A percentile compares a stretch with the other conserved stretches of the same genome.
These are phyloP conservation scores for Ophiothrix spiculata DNA, from an alignment of 35 echinoderm and acorn worm species.

Conservation along the genomic window DNA sequence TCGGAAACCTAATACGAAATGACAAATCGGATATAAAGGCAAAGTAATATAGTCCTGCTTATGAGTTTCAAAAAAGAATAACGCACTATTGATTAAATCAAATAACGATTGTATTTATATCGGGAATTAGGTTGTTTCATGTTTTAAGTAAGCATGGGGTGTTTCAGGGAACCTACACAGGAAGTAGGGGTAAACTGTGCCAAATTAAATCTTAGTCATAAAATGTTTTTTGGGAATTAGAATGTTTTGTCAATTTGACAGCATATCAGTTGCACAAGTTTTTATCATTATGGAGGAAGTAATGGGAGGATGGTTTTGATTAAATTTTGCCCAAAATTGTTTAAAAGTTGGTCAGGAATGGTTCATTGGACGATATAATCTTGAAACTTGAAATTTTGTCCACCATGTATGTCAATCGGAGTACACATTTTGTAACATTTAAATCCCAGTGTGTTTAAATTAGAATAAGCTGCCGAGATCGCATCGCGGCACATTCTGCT, in stretches of 20 bases:
- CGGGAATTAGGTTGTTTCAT: background rate
- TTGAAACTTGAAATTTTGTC: no score
- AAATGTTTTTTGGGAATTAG: background rate
- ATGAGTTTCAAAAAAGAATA: background rate
- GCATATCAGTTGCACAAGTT: no score
- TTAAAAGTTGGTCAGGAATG: no score
- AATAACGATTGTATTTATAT: background rate
- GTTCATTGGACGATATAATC: no score
- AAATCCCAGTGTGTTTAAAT: no score
- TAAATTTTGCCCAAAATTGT: no score
- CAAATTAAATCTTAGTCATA: slow-evolving; percentile 6
- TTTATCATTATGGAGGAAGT: no score
- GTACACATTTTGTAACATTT: no score
- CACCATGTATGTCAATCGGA: no score
- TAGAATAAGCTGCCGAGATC: no score
- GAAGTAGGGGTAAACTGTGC: background rate
- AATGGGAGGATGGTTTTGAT: no score
- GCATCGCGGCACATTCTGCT: no score
- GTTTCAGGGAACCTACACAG: background rate
- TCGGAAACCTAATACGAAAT: slow-evolving; percentile 7
- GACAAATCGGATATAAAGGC: background rate
- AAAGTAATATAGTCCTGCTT: background rate
- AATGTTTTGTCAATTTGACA: background rate
- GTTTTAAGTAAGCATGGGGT: background rate
- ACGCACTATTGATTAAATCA: background rate